Conservation (phyloP, 2,888 invertebrate genomes). For the Nipponacmea schrenckii region DNA sequence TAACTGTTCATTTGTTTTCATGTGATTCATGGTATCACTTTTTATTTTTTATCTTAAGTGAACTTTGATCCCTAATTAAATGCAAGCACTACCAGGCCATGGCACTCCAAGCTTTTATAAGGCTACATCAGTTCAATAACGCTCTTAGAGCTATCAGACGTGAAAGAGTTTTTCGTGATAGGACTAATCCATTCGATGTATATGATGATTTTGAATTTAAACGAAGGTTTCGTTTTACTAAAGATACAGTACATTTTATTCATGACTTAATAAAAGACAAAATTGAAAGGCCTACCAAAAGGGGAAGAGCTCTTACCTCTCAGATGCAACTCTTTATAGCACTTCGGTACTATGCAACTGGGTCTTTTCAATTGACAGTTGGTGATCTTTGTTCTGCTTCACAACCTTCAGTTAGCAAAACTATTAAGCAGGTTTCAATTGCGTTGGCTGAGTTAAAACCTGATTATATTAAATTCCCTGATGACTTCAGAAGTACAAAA, state of each 20-base stretch:
- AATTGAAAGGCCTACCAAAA: neutral
- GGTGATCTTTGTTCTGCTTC: neutral
- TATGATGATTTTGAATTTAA: neutral
- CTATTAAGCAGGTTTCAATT: neutral
- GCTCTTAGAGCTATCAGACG: neutral
- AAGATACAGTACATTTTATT: neutral
- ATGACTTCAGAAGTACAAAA: neutral
- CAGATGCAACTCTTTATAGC: neutral
- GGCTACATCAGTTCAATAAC: neutral
- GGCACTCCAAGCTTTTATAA: neutral
- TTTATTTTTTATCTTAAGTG: no score
- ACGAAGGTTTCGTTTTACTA: neutral
- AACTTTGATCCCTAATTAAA: no score
- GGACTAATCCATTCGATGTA: neutral
- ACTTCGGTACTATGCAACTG: neutral
- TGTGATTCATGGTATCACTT: no score
- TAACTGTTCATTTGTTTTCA: no score
- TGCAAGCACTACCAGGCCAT: no score
- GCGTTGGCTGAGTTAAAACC: neutral
- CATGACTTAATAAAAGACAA: neutral
- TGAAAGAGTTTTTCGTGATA: neutral
- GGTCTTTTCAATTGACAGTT: neutral
- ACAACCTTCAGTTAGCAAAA: neutral
- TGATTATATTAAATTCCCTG: neutral
- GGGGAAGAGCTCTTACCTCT: neutral